Base-by-base conservation (phyloP, 2,888 invertebrate species). In the Cryptocephalus moraei region DNA sequence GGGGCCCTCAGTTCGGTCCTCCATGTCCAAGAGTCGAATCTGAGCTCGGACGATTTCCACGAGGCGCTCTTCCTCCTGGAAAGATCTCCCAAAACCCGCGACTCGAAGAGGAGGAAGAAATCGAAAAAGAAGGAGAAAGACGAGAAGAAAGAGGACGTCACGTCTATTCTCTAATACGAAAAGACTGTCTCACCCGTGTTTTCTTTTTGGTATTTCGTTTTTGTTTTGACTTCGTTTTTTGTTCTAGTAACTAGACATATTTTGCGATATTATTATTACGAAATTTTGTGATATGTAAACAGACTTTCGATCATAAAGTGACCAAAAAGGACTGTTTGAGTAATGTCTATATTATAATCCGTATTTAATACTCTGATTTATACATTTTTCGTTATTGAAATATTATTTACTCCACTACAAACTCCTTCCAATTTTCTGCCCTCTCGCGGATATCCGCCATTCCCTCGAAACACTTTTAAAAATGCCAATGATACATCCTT, bases 41-140 rank as follows among this genome's bases (percentile, higher is more conserved):
- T 76, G 22, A 76, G 76, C 58, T 75, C 76, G 6, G 77, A 78
- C 57, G 76, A 76, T 61, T 77, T 77, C 57, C 77, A 77, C 59
- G 77, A 77, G 61, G 76, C 76, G 14, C 63, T 77, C 14, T 77
- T 77, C 55, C 65, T 78, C 31, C 60, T 75, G 45, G 76, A 76
- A 55, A 65, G 75, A 47, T 75, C 75, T 9, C 75, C 76, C 3
- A 75, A 75, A 56, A 71, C 71, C 9, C 62, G 72, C 40, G 72
- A 73, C 50, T 73, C 74, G 0, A 73, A 73, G 59, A 61, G 74
- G 43, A 59, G 72, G 32, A 72, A 73, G 51, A 71, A 73, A 56
- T 71, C 72, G 13, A 73, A 73, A 54, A 73, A 73, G 55, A 71
- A 72, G 52, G 72, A 72, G 13, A 65, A 64, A 51, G 71, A 70